Evolutionary conservation across 2,113 vertebrate species (phyloP).

Genomic region (Salvelinus fontinalis): DNA sequence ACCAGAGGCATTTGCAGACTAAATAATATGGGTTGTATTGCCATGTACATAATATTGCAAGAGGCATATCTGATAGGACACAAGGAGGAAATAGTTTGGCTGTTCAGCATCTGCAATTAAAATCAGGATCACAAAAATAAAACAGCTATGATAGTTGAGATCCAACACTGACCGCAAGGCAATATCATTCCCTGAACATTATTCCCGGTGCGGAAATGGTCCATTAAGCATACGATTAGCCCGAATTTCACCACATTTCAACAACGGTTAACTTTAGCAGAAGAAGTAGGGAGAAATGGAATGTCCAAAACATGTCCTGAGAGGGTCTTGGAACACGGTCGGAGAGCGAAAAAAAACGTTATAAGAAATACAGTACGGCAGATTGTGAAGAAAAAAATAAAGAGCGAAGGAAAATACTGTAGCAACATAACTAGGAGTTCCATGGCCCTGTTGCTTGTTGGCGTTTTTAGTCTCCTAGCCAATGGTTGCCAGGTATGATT

Average conservation of each 20-base stretch:
- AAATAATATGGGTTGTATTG: neutral
- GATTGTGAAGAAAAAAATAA: neutral
- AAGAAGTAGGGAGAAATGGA: neutral
- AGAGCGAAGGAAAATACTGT: neutral
- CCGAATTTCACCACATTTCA: constrained; percentile 4
- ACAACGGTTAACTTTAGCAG: neutral
- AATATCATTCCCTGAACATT: neutral
- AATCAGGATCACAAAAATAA: neutral
- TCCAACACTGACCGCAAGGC: neutral
- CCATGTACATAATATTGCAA: neutral
- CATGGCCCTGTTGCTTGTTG: neutral
- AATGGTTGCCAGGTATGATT: constrained; percentile 44
- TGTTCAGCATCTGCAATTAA: neutral
- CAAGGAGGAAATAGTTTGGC: neutral
- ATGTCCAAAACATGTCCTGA: neutral
- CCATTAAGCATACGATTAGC: neutral
- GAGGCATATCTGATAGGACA: neutral
- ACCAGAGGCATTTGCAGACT: neutral
- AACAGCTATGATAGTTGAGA: neutral
- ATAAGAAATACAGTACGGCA: neutral
- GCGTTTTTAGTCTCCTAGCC: neutral
- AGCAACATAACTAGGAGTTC: neutral
- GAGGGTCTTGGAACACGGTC: neutral
- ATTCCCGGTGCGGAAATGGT: neutral
- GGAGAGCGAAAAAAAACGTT: neutral